Percentiles rank a stretch among this genome's conserved stretches.
phyloP scores from a whole-genome alignment of 64 coral and sea anemone genomes.

The Montipora capricornis region DNA sequence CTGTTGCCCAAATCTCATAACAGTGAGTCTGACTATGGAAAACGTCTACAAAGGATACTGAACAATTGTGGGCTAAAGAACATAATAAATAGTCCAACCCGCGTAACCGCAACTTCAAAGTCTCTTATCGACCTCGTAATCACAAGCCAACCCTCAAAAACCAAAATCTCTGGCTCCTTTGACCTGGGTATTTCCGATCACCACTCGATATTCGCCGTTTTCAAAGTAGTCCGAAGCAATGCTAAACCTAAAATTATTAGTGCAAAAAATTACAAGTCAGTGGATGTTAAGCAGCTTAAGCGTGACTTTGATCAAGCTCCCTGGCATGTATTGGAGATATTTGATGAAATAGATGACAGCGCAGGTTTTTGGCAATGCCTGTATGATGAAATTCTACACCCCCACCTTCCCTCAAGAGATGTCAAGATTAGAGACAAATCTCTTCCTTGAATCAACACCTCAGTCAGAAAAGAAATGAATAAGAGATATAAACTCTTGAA shows the following conservation, averaged over 20 bases:
- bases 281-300: constrained; percentile 6
- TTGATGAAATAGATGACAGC: constrained; percentile 39
- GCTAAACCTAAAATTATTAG: constrained; percentile 17
- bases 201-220: constrained; percentile 18
- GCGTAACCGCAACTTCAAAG: constrained; percentile 5
- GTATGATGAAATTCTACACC: constrained; percentile 22
- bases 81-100: not conserved
- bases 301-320: constrained; percentile 15
- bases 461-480: constrained; percentile 39
- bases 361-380: not conserved
- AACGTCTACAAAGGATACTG: constrained; percentile 8
- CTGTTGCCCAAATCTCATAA: constrained; percentile 24
- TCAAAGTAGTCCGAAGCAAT: not conserved
- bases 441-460: constrained; percentile 20
- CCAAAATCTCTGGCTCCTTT: not conserved
- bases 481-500: constrained; percentile 32
- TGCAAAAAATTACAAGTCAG: constrained; percentile 6
- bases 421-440: constrained; percentile 27
- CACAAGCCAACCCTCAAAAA: constrained; percentile 16
- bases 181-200: constrained; percentile 47
- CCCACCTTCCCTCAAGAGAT: constrained; percentile 15
- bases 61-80: constrained; percentile 9
- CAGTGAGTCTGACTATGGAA: constrained; percentile 27
- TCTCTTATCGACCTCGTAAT: constrained; percentile 33
- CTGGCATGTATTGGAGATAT: constrained; percentile 14